phyloP scores from a whole-genome alignment of 2,113 vertebrate species.

The Myrmophylax atrothorax region DNA sequence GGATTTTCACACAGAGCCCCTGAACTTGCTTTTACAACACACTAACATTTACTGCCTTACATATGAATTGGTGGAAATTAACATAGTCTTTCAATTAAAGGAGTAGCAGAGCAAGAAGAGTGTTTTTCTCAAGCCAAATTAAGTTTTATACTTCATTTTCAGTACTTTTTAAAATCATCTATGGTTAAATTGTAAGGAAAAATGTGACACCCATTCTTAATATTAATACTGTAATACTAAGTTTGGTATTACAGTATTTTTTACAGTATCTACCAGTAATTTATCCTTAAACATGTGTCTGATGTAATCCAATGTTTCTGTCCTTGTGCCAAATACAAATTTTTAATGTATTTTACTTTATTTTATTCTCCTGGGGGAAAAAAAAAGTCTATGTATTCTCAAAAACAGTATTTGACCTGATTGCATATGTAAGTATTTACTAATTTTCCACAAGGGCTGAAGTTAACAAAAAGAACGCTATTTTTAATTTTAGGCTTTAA shows the following conservation, averaged over 20 bases:
- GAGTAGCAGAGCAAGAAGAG: neutral
- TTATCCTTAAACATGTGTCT: neutral
- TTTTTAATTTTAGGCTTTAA: conserved; percentile 17
- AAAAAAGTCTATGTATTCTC: neutral
- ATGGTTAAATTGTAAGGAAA: neutral
- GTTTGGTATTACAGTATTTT: neutral
- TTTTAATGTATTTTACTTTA: neutral
- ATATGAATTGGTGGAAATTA: neutral
- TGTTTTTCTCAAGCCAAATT: neutral
- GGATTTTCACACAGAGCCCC: neutral
- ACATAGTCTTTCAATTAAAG: neutral
- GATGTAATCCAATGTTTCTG: neutral
- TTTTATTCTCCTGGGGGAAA: neutral
- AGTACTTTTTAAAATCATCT: neutral
- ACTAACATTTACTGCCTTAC: neutral
- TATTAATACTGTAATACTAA: neutral
- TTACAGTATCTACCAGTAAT: neutral
- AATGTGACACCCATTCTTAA: neutral
- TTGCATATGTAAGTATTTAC: neutral
- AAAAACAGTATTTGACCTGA: neutral
- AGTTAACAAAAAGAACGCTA: neutral
- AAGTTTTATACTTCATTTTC: neutral
- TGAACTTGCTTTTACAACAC: neutral
- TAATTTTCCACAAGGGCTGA: neutral
- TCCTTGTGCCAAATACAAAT: neutral